phyloP scores from a whole-genome alignment of 2,113 vertebrate species.

The Halcyon senegalensis region DNA sequence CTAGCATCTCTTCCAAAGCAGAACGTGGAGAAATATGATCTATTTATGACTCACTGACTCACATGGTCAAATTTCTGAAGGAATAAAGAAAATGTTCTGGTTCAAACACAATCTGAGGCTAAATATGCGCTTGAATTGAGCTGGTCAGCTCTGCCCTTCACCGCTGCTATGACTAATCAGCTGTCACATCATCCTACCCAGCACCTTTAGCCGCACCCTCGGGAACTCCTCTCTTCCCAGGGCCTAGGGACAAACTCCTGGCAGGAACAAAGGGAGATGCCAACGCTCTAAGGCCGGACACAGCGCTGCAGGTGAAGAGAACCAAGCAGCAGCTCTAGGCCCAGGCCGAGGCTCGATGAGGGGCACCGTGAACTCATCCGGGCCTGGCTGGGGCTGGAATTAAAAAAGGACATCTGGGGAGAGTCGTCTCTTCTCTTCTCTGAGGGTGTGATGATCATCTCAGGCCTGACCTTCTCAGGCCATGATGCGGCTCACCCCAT shows the following conservation, averaged over 20 bases:
- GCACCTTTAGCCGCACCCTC: background rate
- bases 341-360: background rate
- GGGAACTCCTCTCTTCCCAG: background rate
- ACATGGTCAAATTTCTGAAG: background rate
- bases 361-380: fast-evolving
- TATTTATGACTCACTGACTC: constrained; percentile 37
- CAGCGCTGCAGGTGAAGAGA: background rate
- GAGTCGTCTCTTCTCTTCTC: background rate
- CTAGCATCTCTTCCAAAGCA: background rate
- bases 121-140: background rate
- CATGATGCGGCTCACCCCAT: fast-evolving
- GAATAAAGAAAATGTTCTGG: background rate
- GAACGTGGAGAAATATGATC: background rate
- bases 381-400: background rate
- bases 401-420: fast-evolving
- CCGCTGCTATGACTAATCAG: background rate
- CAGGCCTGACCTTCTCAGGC: background rate
- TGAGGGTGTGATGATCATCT: fast-evolving
- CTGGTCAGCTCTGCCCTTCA: background rate
- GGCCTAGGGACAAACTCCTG: background rate
- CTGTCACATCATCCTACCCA: background rate
- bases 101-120: background rate
- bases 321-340: background rate
- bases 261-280: background rate
- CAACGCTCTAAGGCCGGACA: background rate